Conservation (phyloP, 37 sponge, comb jelly and placozoan genomes). For the Halisarca cf. caerulea region DNA sequence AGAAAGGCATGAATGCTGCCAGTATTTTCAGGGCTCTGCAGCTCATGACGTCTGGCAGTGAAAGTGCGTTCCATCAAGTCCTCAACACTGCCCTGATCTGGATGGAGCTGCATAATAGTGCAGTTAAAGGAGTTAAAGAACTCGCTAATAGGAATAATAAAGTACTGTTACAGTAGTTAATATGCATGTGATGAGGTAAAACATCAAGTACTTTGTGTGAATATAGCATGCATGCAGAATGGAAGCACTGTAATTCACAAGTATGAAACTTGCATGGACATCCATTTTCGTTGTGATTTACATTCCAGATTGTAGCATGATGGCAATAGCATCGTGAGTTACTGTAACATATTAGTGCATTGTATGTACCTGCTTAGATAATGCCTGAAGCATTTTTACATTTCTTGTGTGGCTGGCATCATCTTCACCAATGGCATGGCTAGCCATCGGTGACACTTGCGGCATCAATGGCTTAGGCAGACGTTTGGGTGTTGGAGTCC, state of each 20-base stretch:
- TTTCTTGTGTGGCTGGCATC: background rate
- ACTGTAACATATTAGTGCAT: background rate
- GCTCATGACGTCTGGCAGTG: background rate
- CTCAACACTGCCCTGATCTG: slow-evolving; percentile 5
- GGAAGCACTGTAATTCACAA: background rate
- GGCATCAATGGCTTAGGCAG: background rate
- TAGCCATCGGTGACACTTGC: background rate
- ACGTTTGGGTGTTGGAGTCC: background rate
- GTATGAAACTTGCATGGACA: background rate
- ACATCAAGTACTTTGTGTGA: background rate
- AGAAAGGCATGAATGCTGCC: slow-evolving; percentile 7
- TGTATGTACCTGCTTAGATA: background rate
- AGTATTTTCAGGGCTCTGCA: background rate
- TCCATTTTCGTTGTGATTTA: background rate
- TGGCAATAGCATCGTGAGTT: no score
- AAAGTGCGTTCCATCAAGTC: background rate
- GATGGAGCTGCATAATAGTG: slow-evolving; percentile 22
- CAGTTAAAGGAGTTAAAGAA: no score
- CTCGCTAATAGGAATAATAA: no score
- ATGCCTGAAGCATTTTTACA: background rate
- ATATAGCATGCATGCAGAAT: background rate
- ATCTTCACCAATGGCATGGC: background rate
- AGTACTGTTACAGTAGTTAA: no score
- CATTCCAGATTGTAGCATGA: no score
- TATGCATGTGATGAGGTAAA: no score